Evolutionary conservation across 2,797 vertebrate genomes (phyloP), one percentile per base, ranked within the genome.

Genomic region (Onychomys torridus): DNA sequence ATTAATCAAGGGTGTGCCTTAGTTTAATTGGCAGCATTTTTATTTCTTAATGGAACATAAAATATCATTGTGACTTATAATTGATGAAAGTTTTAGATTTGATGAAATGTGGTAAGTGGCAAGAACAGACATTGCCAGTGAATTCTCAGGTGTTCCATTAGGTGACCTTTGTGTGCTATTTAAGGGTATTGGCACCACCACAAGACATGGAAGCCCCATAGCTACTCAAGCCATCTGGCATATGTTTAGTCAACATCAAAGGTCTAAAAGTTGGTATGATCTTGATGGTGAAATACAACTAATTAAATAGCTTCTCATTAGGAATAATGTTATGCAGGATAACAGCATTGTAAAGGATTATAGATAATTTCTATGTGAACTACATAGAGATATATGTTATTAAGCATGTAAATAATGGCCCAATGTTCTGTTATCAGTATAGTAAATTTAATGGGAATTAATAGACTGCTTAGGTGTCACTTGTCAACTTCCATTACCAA

Each of bases 1-100:
- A 93, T 92, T 85, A 90, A 71, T 37, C 69, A 89, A 43, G 12
- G n/a, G 40, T 86, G 27, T 90, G 34, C 83, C 65, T 95, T 95
- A 40, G n/a, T 76, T 95, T 97, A 87, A 94, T 57, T 97, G 69
- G 75, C 57, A 83, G 75, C 65, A 76, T 90, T 95, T 96, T 91
- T 93, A 94, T 97, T 85, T 95, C 94, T 93, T 97, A 95, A 96
- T 97, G 90, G 90, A 96, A 95, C 49, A 95, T 96, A 95, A 94
- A 94, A 88, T 93, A 92, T 63, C 85, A 55, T 17, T 55, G 4
- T 81, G 85, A 71, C 57, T 94, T 95, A 52, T 61, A 91, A 90
- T 11, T 96, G 81, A 86, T 89, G 81, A 81, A 69, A 90, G 83
- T 90, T 75, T 95, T 97, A 93, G 65, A 93, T 79, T 92, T 93